Evolutionary conservation across 2,113 vertebrate genomes (phyloP).

Genomic region (rabbit (Oryctolagus cuniculus)): mOryCun1.1 NC_091442.1:107417501-107418000

Average conservation of each 20-base stretch:
- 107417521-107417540: too few relatives aligned
- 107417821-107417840: background rate
- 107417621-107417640: conserved; percentile 8
- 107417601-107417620: background rate
- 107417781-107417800: background rate
- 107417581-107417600: too few relatives aligned
- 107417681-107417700: background rate
- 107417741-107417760: background rate
- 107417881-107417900: background rate
- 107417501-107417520: too few relatives aligned
- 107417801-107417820: background rate
- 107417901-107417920: background rate
- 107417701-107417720: background rate
- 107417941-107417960: conserved; percentile 19
- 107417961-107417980: background rate
- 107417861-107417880: background rate
- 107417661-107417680: background rate
- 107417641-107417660: background rate
- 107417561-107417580: too few relatives aligned
- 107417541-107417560: too few relatives aligned
- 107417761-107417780: background rate
- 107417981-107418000: conserved; percentile 18
- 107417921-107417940: background rate
- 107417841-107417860: background rate
- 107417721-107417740: background rate